phyloP scores from a whole-genome alignment of 2,797 vertebrate species.

The Clamator glandarius region DNA sequence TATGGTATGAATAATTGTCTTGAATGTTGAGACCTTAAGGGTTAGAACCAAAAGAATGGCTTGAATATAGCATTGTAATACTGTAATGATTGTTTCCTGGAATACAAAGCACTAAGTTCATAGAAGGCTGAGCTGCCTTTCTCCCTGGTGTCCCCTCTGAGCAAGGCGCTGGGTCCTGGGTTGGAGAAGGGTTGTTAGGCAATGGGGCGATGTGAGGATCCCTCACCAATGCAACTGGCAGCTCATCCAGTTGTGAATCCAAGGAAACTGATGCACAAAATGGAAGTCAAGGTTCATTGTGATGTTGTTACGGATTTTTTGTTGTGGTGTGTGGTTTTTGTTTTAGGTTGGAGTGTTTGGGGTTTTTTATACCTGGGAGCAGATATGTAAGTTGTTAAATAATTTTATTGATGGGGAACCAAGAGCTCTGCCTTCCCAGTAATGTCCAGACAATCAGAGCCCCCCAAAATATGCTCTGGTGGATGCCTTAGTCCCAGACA shows the following conservation, averaged over 20 bases:
- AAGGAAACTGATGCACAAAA: not conserved
- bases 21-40: not conserved
- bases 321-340: too few species aligned
- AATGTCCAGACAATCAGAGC: not conserved
- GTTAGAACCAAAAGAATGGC: not conserved
- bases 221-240: too few species aligned
- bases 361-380: rapidly evolving
- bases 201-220: not conserved
- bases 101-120: rapidly evolving
- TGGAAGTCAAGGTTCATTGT: not conserved
- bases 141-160: not conserved
- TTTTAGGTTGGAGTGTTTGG: not conserved
- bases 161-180: not conserved
- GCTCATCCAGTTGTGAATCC: not conserved
- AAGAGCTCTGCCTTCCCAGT: not conserved
- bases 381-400: not conserved
- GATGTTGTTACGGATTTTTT: not conserved
- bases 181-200: not conserved
- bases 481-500: not conserved
- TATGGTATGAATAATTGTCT: not conserved
- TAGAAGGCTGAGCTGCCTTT: not conserved
- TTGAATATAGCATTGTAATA: not conserved
- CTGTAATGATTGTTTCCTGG: not conserved
- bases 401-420: not conserved
- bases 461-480: not conserved